Evolutionary conservation across 2,888 invertebrate species (phyloP).

Genomic region (Heliconius hortense): DNA sequence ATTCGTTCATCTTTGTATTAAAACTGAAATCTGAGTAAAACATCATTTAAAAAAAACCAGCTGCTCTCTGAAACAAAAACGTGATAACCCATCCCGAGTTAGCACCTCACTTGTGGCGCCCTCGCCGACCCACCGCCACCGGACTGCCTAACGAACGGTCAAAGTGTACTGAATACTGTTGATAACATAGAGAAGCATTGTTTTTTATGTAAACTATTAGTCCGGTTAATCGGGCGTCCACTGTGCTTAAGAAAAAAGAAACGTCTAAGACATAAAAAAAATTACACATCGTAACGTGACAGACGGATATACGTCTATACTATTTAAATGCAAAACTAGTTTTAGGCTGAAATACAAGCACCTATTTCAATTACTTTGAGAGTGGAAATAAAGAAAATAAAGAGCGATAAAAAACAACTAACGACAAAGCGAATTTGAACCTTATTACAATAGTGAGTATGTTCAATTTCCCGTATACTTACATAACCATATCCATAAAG

Average conservation of each 20-base stretch:
- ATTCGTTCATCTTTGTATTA: conserved; percentile 13
- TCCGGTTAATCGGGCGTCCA: neutral
- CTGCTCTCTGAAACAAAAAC: neutral
- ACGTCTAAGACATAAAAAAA: too few species aligned
- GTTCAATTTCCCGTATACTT: conserved; percentile 78
- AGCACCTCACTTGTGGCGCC: neutral
- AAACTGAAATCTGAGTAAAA: neutral
- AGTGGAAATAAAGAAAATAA: neutral
- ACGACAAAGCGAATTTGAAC: conserved; percentile 58
- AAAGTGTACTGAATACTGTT: too few species aligned
- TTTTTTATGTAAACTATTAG: neutral
- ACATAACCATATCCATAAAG: conserved; percentile 75
- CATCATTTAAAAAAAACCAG: neutral
- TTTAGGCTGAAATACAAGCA: conserved; percentile 37
- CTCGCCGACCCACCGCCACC: too few species aligned
- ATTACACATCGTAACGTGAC: neutral
- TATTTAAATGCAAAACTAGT: conserved; percentile 15
- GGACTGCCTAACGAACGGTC: too few species aligned
- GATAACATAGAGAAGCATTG: neutral
- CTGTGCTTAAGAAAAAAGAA: neutral
- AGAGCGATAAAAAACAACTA: neutral
- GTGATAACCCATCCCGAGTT: neutral
- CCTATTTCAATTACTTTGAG: neutral
- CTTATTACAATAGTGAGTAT: conserved; percentile 73
- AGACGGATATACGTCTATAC: too few species aligned